These are phyloP conservation scores for Papilio machaon DNA, from an alignment of 1,140 invertebrate genomes.

Conservation along the genomic window DNA sequence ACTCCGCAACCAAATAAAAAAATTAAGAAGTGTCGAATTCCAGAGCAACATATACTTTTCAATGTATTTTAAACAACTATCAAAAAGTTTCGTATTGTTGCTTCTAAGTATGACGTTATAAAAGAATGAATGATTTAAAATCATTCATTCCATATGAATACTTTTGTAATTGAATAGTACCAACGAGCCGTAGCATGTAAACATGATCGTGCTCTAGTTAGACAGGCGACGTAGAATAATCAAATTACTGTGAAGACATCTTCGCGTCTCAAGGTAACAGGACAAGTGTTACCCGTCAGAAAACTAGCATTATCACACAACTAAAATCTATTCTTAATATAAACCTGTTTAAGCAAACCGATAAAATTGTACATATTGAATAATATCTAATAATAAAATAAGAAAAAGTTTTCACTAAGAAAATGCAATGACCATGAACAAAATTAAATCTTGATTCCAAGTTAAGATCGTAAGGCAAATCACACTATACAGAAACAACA, in stretches of 20 bases:
- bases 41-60: no score
- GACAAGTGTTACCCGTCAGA: not conserved
- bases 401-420: no score
- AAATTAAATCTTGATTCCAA: not conserved
- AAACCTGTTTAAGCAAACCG: not conserved
- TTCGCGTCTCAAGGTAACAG: not conserved
- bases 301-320: not conserved
- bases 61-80: no score
- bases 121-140: no score
- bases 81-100: no score
- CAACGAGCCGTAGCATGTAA: not conserved
- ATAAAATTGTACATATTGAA: no score
- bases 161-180: not conserved
- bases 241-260: not conserved
- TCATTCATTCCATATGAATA: not conserved
- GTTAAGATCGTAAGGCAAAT: not conserved
- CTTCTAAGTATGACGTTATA: no score
- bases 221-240: not conserved
- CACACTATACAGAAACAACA: not conserved
- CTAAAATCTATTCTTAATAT: not conserved
- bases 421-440: not conserved
- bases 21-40: no score
- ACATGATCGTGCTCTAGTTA: not conserved
- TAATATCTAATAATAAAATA: no score
- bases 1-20: not conserved